Evolutionary conservation across 2,888 invertebrate genomes (phyloP).

Genomic region (Priapulus caudatus): DNA sequence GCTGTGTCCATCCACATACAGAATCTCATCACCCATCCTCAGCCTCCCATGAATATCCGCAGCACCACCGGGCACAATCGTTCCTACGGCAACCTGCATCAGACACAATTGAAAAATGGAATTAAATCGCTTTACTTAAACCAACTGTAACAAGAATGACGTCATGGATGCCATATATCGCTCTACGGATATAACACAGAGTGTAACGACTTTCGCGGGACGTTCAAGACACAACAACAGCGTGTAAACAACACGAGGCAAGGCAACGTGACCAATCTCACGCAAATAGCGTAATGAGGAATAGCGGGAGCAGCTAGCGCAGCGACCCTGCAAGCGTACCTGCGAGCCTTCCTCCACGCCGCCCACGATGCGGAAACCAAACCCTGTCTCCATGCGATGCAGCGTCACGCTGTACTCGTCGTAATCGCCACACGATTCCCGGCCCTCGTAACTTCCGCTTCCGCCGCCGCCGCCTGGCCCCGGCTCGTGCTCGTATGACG

Average conservation of each 20-base stretch:
- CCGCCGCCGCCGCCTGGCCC: slow-evolving; percentile 8
- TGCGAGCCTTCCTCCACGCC: slow-evolving; percentile 95
- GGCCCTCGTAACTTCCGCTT: too few relatives aligned
- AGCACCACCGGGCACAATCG: slow-evolving; percentile 89
- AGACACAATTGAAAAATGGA: slow-evolving; percentile 10
- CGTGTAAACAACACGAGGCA: too few relatives aligned
- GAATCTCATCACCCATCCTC: slow-evolving; percentile 80
- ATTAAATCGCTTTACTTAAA: too few relatives aligned
- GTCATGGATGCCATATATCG: too few relatives aligned
- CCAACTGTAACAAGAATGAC: too few relatives aligned
- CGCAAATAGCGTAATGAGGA: too few relatives aligned
- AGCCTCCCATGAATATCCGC: slow-evolving; percentile 82
- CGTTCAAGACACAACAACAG: too few relatives aligned
- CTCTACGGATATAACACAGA: too few relatives aligned
- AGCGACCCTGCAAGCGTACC: too few relatives aligned
- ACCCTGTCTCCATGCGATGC: slow-evolving; percentile 79
- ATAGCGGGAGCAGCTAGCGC: too few relatives aligned
- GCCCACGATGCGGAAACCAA: slow-evolving; percentile 95
- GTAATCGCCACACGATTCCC: slow-evolving; percentile 25
- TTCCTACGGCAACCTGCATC: slow-evolving; percentile 73
- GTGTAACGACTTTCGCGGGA: too few relatives aligned
- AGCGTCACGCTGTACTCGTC: slow-evolving; percentile 44
- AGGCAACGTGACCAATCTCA: too few relatives aligned
- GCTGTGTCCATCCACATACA: slow-evolving; percentile 77
- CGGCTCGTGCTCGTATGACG: slow-evolving; percentile 6